Base-by-base conservation (phyloP, 2,113 vertebrate species). In the rabbit (Oryctolagus cuniculus) region DNA sequence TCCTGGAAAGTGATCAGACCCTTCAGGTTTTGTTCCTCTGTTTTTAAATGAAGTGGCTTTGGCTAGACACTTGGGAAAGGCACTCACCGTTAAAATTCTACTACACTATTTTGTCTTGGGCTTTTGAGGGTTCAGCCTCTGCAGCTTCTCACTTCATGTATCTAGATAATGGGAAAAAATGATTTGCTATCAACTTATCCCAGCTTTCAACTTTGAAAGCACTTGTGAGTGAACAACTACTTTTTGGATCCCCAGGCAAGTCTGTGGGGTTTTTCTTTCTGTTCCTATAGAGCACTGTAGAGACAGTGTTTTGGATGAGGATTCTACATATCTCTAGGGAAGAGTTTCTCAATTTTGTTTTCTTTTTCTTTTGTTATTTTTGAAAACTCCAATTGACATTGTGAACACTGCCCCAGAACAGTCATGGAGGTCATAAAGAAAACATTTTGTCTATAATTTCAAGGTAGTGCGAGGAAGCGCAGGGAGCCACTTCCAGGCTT, bases 111-210 rank as follows among this genome's bases (percentile, higher is more conserved):
- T 90, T 89, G n/a, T 4, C 70, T 69, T 55, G 66, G 61, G 27
- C 69, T 75, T 44, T 44, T 44, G 44, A 36, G 51, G 29, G 13
- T 61, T 61, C 9, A 66, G 38, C 0, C 29, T 84, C 53, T 70
- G 19, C 90, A 27, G 19, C 31, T 74, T 87, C 22, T 95, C 36
- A 78, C 19, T 79, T 83, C 17, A 19, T 17, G 17, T 63, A 61
- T 82, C 85, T 81, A 21, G 9, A 44, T 81, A 75, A 94, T 81
- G 64, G 36, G 91, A 69, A 84, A 64, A 63, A 91, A 82, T 8
- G 0, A 66, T 58, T 58, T 73, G 25, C 66, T 87, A 38, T 64
- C 44, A 51, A 79, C 2, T 75, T 89, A 29, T 91, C 51, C 17
- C 67, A 17, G 64, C 17, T 55, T 55, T 77, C 8, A 6, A 5